These are phyloP conservation scores for Pherbina coryleti DNA, from an alignment of 2,888 invertebrate genomes.

Conservation along the genomic window DNA sequence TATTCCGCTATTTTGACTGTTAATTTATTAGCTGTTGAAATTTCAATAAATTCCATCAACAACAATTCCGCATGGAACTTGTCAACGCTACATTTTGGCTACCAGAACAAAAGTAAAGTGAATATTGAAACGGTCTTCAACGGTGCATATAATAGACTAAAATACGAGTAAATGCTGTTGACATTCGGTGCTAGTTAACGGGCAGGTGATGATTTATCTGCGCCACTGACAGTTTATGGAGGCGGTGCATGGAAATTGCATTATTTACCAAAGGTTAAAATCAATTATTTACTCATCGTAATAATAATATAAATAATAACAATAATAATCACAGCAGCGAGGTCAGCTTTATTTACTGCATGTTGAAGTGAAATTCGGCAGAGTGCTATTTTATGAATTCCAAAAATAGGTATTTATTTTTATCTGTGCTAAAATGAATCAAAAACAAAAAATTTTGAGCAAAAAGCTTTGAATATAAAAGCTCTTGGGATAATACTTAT, in stretches of 20 bases:
- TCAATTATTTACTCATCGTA: not conserved
- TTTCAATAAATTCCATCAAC: constrained; percentile 49
- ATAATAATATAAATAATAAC: too few species aligned
- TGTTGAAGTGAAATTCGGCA: not conserved
- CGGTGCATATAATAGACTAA: not conserved
- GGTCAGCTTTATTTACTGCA: too few species aligned
- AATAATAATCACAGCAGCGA: not conserved
- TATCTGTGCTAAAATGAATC: too few species aligned
- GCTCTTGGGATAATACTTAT: too few species aligned
- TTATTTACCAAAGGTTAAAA: not conserved
- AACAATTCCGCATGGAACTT: constrained; percentile 8
- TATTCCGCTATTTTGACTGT: constrained; percentile 42
- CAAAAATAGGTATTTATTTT: not conserved
- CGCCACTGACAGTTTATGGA: too few species aligned
- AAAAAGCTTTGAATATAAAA: too few species aligned
- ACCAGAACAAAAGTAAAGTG: too few species aligned
- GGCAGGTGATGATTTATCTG: too few species aligned
- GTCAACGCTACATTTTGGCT: constrained; percentile 34
- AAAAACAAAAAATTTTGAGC: too few species aligned
- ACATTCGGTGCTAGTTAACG: not conserved
- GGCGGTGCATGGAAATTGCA: not conserved
- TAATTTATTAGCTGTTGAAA: constrained; percentile 55
- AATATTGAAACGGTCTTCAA: not conserved
- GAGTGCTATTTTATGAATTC: not conserved
- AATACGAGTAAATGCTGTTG: not conserved